Evolutionary conservation across 2,888 invertebrate species (phyloP).

Genomic region (Mesorhabditis sp.): DNA sequence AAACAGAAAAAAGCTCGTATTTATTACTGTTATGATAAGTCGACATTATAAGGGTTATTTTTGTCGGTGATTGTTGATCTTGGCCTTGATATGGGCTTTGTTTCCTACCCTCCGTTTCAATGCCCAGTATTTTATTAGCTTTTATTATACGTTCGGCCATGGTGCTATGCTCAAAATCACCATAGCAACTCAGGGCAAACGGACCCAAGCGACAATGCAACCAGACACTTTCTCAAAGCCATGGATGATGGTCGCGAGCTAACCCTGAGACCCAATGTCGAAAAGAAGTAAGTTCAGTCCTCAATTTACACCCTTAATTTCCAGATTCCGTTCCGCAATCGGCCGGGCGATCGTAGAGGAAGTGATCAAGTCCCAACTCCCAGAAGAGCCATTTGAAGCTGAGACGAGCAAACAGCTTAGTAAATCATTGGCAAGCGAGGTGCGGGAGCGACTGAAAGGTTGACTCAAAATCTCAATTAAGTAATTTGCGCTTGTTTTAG

Average conservation of each 20-base stretch:
- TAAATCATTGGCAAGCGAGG: constrained; percentile 11
- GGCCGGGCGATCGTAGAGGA: constrained; percentile 12
- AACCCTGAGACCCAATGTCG: neutral
- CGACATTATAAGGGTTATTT: too few relatives aligned
- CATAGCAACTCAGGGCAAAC: neutral
- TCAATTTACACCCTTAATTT: constrained; percentile 14
- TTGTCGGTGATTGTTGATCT: too few relatives aligned
- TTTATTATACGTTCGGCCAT: too few relatives aligned
- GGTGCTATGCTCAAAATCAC: neutral
- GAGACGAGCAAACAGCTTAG: constrained; percentile 5
- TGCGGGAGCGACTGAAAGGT: constrained; percentile 12
- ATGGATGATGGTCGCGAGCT: neutral
- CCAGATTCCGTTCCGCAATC: constrained; percentile 16
- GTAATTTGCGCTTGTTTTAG: constrained; percentile 6
- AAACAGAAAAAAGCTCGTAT: too few relatives aligned
- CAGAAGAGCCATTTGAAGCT: constrained; percentile 12
- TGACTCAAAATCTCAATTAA: neutral
- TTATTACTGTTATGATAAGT: too few relatives aligned
- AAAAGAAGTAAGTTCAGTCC: neutral
- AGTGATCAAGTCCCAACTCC: constrained; percentile 10
- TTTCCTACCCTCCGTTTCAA: too few relatives aligned
- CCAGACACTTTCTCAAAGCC: neutral
- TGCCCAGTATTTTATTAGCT: too few relatives aligned
- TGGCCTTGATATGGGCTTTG: too few relatives aligned
- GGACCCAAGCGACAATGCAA: neutral